Percentiles rank a stretch among this genome's conserved stretches.
These are phyloP conservation scores for Drosophila ficusphila DNA, from an alignment of 1,140 invertebrate species.

Conservation along the genomic window DNA sequence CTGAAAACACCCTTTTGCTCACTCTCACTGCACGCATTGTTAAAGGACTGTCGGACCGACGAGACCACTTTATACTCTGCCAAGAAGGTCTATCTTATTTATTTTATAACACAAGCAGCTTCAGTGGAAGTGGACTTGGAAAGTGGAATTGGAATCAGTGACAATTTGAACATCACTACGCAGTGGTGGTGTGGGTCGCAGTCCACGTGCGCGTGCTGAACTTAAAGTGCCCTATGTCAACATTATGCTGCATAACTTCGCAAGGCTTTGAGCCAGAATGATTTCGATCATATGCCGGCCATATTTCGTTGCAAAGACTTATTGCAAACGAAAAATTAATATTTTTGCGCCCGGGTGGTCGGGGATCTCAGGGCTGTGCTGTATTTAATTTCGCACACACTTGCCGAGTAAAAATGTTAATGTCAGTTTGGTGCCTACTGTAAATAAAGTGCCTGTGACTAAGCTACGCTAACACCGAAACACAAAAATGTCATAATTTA, in stretches of 20 bases:
- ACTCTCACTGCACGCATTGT: too few relatives aligned
- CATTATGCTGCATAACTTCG: neutral
- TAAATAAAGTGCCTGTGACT: neutral
- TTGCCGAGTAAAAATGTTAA: too few relatives aligned
- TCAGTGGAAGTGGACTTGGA: too few relatives aligned
- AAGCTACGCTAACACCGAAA: too few relatives aligned
- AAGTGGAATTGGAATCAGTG: neutral
- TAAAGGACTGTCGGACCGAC: too few relatives aligned
- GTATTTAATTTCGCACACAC: too few relatives aligned
- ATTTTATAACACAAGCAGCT: too few relatives aligned
- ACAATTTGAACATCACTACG: constrained; percentile 52
- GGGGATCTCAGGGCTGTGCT: too few relatives aligned
- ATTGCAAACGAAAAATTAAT: neutral
- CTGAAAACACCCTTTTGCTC: too few relatives aligned
- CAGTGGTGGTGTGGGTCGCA: constrained; percentile 30
- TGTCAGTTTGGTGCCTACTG: too few relatives aligned
- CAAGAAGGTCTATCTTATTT: too few relatives aligned
- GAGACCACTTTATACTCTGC: too few relatives aligned
- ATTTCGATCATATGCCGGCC: neutral
- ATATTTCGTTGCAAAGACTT: neutral
- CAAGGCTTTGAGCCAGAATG: neutral
- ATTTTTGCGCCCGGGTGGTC: neutral
- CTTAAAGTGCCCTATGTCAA: neutral
- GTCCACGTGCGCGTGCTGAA: constrained; percentile 8
- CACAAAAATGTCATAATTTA: neutral